phyloP scores from a whole-genome alignment of 2,888 invertebrate genomes.

The Ectemnius continuus region DNA sequence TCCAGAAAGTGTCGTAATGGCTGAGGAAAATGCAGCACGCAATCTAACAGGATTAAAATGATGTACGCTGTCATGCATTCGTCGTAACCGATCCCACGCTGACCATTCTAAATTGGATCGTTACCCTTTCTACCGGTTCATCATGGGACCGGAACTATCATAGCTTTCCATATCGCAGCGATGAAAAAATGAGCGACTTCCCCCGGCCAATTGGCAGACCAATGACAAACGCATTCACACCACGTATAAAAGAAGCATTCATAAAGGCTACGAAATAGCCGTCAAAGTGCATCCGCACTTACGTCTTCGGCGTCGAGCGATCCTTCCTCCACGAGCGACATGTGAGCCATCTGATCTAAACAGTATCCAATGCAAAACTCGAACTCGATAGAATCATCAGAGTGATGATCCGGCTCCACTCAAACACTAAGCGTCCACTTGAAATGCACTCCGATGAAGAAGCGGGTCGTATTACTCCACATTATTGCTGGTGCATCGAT shows the following conservation, averaged over 20 bases:
- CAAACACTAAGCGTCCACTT: conserved; percentile 27
- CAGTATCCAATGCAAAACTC: no score
- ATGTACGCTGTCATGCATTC: no score
- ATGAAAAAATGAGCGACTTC: conserved; percentile 49
- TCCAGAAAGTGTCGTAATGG: no score
- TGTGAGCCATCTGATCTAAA: conserved; percentile 1
- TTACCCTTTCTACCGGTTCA: conserved; percentile 10
- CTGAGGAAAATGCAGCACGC: no score
- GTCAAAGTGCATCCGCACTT: conserved; percentile 36
- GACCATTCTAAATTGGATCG: no score
- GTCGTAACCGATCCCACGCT: no score
- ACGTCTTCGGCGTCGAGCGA: conserved; percentile 22
- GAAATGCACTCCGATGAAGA: conserved; percentile 12
- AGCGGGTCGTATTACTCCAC: conserved; percentile 19
- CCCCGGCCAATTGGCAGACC: conserved; percentile 36
- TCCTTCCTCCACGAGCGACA: conserved; percentile 14
- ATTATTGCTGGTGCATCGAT: conserved; percentile 15
- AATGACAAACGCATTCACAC: neutral
- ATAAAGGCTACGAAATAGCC: conserved; percentile 44
- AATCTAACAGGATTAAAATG: no score
- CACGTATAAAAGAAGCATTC: neutral
- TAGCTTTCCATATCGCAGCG: conserved; percentile 21
- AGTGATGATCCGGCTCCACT: conserved; percentile 4
- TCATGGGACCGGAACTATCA: neutral
- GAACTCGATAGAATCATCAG: no score